Percentiles rank a stretch among this genome's conserved stretches.
phyloP scores from a whole-genome alignment of 2,797 vertebrate genomes.

The Paratrypauchen microcephalus region DNA sequence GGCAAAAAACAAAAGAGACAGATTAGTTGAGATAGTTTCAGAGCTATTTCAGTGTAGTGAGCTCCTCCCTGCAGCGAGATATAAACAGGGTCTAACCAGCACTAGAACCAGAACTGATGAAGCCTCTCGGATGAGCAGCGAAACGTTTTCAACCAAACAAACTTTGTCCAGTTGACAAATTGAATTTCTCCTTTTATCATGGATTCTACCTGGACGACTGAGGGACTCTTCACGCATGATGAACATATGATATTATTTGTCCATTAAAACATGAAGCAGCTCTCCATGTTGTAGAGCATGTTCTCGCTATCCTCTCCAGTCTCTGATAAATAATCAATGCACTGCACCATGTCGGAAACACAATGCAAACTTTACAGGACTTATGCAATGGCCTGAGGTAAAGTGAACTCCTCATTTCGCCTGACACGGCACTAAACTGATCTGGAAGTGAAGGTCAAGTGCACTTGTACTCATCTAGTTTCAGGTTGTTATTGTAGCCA shows the following conservation, averaged over 20 bases:
- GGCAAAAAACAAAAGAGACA: no score
- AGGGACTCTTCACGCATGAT: no score
- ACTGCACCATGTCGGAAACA: not conserved
- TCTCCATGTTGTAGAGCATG: not conserved
- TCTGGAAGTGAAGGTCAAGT: conserved; percentile 22
- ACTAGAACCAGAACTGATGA: no score
- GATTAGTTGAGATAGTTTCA: no score
- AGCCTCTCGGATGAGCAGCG: no score
- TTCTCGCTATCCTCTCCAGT: not conserved
- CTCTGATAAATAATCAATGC: not conserved
- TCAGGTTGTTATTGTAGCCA: conserved; percentile 23
- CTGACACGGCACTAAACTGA: conserved; percentile 13
- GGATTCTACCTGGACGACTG: no score
- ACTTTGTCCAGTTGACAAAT: no score
- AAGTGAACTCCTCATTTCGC: conserved; percentile 8
- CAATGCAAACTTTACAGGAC: not conserved
- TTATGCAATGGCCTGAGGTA: conserved; percentile 6
- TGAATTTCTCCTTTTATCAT: no score
- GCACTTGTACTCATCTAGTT: conserved; percentile 22
- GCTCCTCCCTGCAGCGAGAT: no score
- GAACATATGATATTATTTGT: not conserved
- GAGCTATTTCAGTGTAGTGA: no score
- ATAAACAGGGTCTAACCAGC: no score
- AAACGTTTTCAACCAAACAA: no score
- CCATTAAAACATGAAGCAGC: not conserved